Evolutionary conservation across 2,888 invertebrate genomes (phyloP).

Genomic region (Lasioglossum malachurum): DNA sequence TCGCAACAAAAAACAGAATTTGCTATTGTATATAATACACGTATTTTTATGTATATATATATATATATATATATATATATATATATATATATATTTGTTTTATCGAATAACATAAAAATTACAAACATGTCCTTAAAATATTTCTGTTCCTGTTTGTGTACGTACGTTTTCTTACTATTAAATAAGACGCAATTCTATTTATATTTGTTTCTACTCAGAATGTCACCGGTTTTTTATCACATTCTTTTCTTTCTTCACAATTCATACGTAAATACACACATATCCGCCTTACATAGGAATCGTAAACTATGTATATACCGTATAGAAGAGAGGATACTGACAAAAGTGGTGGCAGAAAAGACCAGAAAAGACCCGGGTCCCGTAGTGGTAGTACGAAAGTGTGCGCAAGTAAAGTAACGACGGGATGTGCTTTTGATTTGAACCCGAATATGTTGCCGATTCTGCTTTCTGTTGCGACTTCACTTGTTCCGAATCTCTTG

Average conservation of each 20-base stretch:
- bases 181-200: neutral
- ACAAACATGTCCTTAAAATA: neutral
- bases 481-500: neutral
- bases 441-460: neutral
- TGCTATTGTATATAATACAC: neutral
- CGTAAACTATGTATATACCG: neutral
- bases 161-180: neutral
- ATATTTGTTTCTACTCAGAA: slow-evolving; percentile 1
- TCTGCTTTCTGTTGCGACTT: neutral
- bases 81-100: neutral
- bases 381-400: neutral
- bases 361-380: no score
- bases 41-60: neutral
- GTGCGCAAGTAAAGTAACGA: neutral
- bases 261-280: neutral
- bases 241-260: neutral
- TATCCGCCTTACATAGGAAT: neutral
- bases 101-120: neutral
- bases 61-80: neutral
- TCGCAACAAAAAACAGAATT: neutral
- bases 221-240: neutral
- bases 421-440: neutral
- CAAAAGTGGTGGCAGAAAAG: no score
- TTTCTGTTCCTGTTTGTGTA: neutral
- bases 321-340: neutral